Evolutionary conservation across 2,113 vertebrate genomes (phyloP), one percentile per base, ranked within the genome.

Genomic region (Burhinus oedicnemus): DNA sequence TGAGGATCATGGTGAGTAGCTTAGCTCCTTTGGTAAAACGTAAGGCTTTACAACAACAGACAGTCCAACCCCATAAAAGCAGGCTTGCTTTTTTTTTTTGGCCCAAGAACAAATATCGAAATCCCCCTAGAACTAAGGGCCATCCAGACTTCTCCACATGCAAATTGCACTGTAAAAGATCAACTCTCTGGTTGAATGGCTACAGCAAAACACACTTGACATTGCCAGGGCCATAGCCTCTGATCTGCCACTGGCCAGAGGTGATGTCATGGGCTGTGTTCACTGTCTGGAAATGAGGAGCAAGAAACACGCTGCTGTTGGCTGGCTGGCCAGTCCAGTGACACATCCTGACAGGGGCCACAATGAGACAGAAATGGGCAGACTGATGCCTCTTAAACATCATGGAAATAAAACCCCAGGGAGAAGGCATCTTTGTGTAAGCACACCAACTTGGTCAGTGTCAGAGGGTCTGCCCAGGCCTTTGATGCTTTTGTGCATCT

Each of bases 11-110:
- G 20, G 36, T 29, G 34, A 93, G 75, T 62, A 85, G 95, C 52
- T 95, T 86, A 91, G 49, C 87, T 93, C 58, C 64, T 97, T 77
- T 83, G 83, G 86, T 77, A 89, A 89, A 93, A 77, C 7, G 40
- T 57, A 80, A 95, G 78, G 83, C 80, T 89, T 84, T 91, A 87
- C 55, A 91, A 90, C 87, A 94, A 84, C 80, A 92, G 79, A 71
- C 23, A 65, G 36, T 72, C 90, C 36, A 80, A 18, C n/a, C 8
- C 83, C 72, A 38, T 44, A 44, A 87, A 93, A 89, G 6, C 78
- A 84, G 64, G n/a, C 27, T 36, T 42, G 36, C 13, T 42, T 68
- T 34, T 40, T 32, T 15, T n/a, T 64, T 79, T 32, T 88, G 80
- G 75, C 89, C 51, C 57, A 70, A 81, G 76, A 89, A 74, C 89